These are phyloP conservation scores for Gnathonemus echidnorhynchus DNA, from an alignment of 2,113 vertebrate genomes.

Conservation along the genomic window DNA sequence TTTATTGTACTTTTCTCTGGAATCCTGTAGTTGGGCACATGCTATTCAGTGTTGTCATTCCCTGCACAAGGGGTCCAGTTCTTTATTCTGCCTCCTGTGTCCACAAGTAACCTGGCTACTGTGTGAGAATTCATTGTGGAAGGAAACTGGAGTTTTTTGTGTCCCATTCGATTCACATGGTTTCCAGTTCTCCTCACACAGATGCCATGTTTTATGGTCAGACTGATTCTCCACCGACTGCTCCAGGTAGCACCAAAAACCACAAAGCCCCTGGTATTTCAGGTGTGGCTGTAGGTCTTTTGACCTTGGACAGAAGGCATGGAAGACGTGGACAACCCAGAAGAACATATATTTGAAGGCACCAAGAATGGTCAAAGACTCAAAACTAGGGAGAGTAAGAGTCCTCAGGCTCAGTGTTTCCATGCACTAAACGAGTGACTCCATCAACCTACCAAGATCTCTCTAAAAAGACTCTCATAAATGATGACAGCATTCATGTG, in stretches of 20 bases:
- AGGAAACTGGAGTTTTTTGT: background rate
- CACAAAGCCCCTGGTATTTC: background rate
- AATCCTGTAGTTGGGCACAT: background rate
- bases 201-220: too few species aligned
- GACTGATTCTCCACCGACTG: background rate
- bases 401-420: background rate
- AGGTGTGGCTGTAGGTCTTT: background rate
- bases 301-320: background rate
- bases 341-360: background rate
- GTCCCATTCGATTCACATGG: background rate
- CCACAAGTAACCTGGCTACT: background rate
- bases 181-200: background rate
- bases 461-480: background rate
- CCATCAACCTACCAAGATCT: background rate
- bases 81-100: background rate
- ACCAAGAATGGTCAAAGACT: background rate
- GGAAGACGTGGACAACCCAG: background rate
- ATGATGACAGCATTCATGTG: background rate
- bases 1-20: background rate
- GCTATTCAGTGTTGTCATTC: background rate
- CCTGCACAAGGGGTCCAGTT: background rate
- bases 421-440: background rate
- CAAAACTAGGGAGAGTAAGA: background rate
- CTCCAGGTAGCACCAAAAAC: background rate
- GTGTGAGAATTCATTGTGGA: background rate